Evolutionary conservation across 2,113 vertebrate genomes (phyloP).

Genomic region (Enhydra lutris): DNA sequence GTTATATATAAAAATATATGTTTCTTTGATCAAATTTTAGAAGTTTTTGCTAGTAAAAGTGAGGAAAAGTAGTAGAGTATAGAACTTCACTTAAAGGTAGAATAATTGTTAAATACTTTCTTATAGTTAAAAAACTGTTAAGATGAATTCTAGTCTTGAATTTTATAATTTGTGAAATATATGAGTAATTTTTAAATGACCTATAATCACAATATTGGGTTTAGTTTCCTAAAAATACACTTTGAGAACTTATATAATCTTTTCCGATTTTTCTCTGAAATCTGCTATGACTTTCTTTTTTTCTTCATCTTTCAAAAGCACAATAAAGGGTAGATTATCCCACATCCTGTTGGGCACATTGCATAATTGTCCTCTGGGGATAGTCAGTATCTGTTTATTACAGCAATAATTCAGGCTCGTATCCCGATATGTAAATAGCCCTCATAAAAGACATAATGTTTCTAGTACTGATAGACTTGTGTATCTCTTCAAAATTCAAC

Average conservation of each 20-base stretch:
- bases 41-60: not conserved
- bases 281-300: not conserved
- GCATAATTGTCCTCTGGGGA: slow-evolving; percentile 2
- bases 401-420: slow-evolving; percentile 44
- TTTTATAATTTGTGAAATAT: not conserved
- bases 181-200: not conserved
- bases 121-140: not conserved
- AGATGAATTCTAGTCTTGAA: not conserved
- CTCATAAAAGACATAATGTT: not conserved
- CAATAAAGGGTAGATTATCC: slow-evolving; percentile 13
- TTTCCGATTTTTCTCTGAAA: not conserved
- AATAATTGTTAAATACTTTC: not conserved
- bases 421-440: slow-evolving; percentile 26
- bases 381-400: slow-evolving; percentile 24
- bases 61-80: not conserved
- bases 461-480: not conserved
- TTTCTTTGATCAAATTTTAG: not conserved
- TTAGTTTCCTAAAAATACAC: slow-evolving; percentile 29
- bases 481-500: slow-evolving; percentile 17
- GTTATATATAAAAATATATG: too few relatives aligned
- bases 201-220: not conserved
- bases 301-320: not conserved
- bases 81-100: not conserved
- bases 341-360: not conserved
- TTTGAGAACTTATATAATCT: not conserved